These are phyloP conservation scores for Taphrorychus bicolor DNA, from an alignment of 2,888 invertebrate species.

Conservation along the genomic window DNA sequence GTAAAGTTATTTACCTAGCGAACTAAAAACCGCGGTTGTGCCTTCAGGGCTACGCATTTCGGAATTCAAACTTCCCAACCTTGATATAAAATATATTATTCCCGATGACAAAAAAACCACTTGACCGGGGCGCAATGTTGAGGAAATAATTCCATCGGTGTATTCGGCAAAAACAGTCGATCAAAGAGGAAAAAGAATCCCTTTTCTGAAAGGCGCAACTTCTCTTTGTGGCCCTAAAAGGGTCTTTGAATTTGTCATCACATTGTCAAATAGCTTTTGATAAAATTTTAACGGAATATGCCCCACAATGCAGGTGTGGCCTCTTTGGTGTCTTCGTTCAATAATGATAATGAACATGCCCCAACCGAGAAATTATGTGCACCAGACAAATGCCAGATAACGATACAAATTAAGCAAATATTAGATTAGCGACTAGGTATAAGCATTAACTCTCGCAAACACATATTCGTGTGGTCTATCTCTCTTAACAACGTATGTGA, in stretches of 20 bases:
- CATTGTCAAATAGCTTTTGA: not conserved
- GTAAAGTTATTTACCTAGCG: no score
- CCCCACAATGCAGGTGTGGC: not conserved
- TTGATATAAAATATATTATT: not conserved
- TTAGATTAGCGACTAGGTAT: slow-evolving; percentile 31
- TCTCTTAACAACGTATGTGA: slow-evolving; percentile 56
- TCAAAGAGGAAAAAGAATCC: slow-evolving; percentile 5
- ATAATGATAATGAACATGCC: not conserved
- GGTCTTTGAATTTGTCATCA: not conserved
- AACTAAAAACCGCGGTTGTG: no score
- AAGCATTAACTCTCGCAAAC: slow-evolving; percentile 29
- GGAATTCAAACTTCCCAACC: not conserved
- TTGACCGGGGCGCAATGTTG: not conserved
- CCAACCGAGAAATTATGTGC: slow-evolving; percentile 19
- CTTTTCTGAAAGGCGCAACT: not conserved
- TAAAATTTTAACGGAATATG: not conserved
- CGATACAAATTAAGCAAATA: slow-evolving; percentile 23
- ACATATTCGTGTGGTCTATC: slow-evolving; percentile 52
- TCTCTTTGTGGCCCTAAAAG: not conserved
- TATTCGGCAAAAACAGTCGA: slow-evolving; percentile 7
- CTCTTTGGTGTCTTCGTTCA: not conserved
- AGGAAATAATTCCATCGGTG: not conserved
- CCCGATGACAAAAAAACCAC: not conserved
- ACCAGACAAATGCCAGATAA: slow-evolving; percentile 13
- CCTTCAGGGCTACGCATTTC: no score